Evolutionary conservation across 2,113 vertebrate species (phyloP).

Genomic region (Pterophyllum scalare): DNA sequence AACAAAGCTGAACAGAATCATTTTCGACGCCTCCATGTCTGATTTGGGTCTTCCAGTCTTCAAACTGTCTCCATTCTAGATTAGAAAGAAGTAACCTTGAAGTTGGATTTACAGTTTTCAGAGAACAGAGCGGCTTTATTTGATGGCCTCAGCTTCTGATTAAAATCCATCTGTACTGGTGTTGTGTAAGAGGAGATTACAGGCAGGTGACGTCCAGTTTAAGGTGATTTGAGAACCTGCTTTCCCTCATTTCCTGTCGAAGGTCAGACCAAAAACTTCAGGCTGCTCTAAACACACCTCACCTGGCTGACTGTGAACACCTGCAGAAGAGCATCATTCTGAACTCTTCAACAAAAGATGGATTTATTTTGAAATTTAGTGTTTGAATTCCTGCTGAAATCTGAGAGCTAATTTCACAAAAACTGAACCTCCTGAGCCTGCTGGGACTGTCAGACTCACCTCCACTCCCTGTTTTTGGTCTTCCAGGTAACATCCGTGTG

Average conservation of each 20-base stretch:
- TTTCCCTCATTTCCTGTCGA: background rate
- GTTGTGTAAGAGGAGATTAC: background rate
- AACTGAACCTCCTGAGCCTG: no score
- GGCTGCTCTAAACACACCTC: background rate
- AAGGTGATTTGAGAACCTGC: background rate
- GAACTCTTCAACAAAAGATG: no score
- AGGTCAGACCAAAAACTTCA: no score
- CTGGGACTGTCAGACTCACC: no score
- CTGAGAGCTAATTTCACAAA: no score
- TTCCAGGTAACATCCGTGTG: conserved; percentile 94
- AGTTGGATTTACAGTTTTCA: background rate
- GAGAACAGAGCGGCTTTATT: background rate
- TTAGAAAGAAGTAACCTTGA: background rate
- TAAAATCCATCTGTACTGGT: background rate
- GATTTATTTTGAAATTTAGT: no score
- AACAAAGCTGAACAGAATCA: no score
- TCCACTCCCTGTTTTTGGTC: background rate
- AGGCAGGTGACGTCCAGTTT: no score
- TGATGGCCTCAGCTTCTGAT: background rate
- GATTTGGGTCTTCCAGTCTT: no score
- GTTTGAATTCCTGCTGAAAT: no score
- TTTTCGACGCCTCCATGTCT: no score
- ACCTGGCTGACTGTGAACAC: background rate
- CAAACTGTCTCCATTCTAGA: no score
- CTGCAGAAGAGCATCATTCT: background rate